These are phyloP conservation scores for Brenthis ino DNA, from an alignment of 2,888 invertebrate genomes.

Conservation along the genomic window DNA sequence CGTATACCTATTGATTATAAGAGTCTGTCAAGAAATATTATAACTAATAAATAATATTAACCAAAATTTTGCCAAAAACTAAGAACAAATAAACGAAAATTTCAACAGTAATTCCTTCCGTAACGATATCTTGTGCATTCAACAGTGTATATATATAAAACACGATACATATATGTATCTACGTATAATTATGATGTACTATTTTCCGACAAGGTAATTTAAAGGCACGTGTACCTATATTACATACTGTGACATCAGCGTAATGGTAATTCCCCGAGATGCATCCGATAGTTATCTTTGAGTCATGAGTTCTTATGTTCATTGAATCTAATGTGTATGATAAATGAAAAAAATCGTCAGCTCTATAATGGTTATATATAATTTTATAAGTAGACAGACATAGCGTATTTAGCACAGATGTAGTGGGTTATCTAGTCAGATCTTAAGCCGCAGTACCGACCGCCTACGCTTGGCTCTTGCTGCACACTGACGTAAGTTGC, in stretches of 20 bases:
- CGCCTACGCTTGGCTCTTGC: conserved; percentile 40
- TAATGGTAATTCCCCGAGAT: conserved; percentile 32
- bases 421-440: conserved; percentile 8
- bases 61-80: no score
- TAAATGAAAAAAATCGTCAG: neutral
- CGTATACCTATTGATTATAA: no score
- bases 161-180: neutral
- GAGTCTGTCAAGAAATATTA: no score
- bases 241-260: conserved; percentile 29
- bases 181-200: conserved; percentile 3
- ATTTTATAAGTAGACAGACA: no score
- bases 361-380: no score
- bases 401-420: neutral
- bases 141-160: neutral
- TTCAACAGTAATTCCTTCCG: no score
- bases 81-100: no score
- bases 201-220: conserved; percentile 11
- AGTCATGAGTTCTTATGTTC: conserved; percentile 22
- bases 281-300: conserved; percentile 19
- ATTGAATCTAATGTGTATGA: neutral
- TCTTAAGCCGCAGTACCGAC: conserved; percentile 32
- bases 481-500: conserved; percentile 47
- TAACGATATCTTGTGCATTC: no score
- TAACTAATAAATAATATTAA: no score
- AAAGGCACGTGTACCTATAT: conserved; percentile 28